Evolutionary conservation across 1,140 invertebrate genomes (phyloP), one percentile per base, ranked within the genome.

Genomic region (Mamestra configurata): DNA sequence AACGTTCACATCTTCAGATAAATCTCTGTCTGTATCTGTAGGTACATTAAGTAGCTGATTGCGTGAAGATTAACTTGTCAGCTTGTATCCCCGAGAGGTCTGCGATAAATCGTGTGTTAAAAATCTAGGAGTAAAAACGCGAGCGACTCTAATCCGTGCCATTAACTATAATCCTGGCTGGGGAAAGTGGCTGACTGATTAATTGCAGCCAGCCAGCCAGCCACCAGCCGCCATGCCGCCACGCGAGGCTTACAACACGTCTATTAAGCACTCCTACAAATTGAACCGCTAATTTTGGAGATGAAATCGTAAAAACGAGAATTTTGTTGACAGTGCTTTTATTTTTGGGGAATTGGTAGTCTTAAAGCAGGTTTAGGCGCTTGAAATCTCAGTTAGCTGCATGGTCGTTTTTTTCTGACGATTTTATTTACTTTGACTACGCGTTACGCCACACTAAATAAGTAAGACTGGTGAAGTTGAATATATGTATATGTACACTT

Each of bases 61-160:
- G 71, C 71, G 53, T 57, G 18, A 20, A 73, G 71, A 73, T 73
- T 73, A 59, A 57, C 71, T 73, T 57, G 71, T 73, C 71, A 18
- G 35, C 71, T 31, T 43, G 20, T 24, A 40, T 73, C 71, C 70
- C 53, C 6, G 70, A 46, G 68, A 73, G 31, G 51, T 57, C 53
- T 15, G 18, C 71, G 70, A 72, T 73, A 57, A 73, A 73, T 73
- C 51, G 51, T 57, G 51, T 57, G 71, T 73, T 73, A 73, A 73
- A 73, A 73, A 73, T 73, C 71, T 57, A 43, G 51, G 37, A 57
- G 53, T 35, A 73, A 73, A 59, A 73, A 73, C 51, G 51, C 49
- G 53, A 10, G 71, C 18, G 27, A 37, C 51, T 57, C 51, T 73
- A 73, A 73, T 73, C 71, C 53, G 71, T 18, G 31, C 71, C 71